Evolutionary conservation across 1,140 invertebrate genomes (phyloP).

Genomic region (Drosophila carrolli): DNA sequence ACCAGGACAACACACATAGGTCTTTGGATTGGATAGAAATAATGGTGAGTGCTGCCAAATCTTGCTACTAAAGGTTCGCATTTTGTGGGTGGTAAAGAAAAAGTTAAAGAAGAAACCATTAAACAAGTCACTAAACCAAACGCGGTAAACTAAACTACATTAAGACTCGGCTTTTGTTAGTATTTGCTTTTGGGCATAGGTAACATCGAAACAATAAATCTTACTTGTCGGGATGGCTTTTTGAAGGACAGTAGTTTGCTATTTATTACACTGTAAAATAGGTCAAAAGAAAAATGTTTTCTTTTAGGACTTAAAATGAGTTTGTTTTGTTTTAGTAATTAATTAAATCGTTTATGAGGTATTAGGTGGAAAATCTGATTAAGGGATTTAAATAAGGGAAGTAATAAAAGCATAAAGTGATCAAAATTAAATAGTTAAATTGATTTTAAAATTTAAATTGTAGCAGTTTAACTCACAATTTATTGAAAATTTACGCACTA

Average conservation of each 20-base stretch:
- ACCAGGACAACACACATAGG: slow-evolving; percentile 68
- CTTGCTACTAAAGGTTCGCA: slow-evolving; percentile 67
- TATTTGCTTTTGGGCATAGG: slow-evolving; percentile 22
- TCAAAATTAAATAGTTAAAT: background rate
- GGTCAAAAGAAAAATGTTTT: slow-evolving; percentile 45
- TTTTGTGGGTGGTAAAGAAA: slow-evolving; percentile 37
- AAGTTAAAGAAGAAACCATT: slow-evolving; percentile 49
- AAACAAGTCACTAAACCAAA: slow-evolving; percentile 53
- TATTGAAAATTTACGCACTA: background rate
- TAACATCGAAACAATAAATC: slow-evolving; percentile 42
- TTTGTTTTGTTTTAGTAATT: background rate
- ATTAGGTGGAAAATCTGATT: background rate
- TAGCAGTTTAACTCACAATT: background rate
- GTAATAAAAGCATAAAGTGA: background rate
- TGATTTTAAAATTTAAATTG: background rate
- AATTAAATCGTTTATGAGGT: background rate
- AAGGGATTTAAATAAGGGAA: background rate
- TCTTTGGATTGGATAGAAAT: slow-evolving; percentile 75
- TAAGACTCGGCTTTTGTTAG: slow-evolving; percentile 73
- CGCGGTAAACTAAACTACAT: slow-evolving; percentile 4
- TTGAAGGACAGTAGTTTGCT: slow-evolving; percentile 37
- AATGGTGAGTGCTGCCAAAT: slow-evolving; percentile 79
- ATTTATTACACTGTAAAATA: slow-evolving; percentile 70
- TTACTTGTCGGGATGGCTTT: slow-evolving; percentile 60
- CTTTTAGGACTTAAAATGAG: slow-evolving; percentile 24